Evolutionary conservation across 2,888 invertebrate species (phyloP), one percentile per base, ranked within the genome.

Genomic region (Machimus rusticus): DNA sequence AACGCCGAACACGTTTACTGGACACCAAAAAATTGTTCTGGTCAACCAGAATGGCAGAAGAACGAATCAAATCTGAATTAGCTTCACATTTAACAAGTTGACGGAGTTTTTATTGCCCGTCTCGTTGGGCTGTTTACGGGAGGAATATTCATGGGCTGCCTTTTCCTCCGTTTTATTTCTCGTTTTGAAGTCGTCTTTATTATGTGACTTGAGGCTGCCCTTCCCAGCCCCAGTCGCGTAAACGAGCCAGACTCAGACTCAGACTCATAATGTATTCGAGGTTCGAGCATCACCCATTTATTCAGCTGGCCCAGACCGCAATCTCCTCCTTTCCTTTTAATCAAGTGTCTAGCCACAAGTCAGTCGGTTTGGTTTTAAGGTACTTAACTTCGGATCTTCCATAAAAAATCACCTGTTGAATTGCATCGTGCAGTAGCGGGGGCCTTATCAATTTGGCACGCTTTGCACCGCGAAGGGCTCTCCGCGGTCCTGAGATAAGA

Each of bases 341-440:
- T 86, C 86, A 86, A 86, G 76, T 86, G 86, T 86, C 86, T 86
- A 86, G 86, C 76, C 86, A 31, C 74, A 74, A 76, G 86, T 46
- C 76, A 86, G 86, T 74, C 86, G 74, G 51, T 74, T 46, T 51
- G 28, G 39, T 86, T 46, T 39, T 46, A 74, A 84, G 84, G 66
- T 66, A 84, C 39, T 84, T 66, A 84, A 84, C 74, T 84, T n/a
- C n/a, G 74, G 84, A 57, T 34, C 12, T 39, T 39, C 74, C 74
- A 86, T 86, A 86, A 86, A 86, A 84, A 86, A 86, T 86, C 76
- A 86, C 86, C 86, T 86, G 86, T 86, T 84, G 84, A 84, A 74
- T 74, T 66, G 66, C 84, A 74, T 14, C 39, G 28, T 39, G 39
- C 84, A 84, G 66, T 84, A 84, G 84, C 84, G 84, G 19, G 34